Conservation (phyloP, 2,113 vertebrate genomes). For the Heterotilapia buettikoferi region DNA sequence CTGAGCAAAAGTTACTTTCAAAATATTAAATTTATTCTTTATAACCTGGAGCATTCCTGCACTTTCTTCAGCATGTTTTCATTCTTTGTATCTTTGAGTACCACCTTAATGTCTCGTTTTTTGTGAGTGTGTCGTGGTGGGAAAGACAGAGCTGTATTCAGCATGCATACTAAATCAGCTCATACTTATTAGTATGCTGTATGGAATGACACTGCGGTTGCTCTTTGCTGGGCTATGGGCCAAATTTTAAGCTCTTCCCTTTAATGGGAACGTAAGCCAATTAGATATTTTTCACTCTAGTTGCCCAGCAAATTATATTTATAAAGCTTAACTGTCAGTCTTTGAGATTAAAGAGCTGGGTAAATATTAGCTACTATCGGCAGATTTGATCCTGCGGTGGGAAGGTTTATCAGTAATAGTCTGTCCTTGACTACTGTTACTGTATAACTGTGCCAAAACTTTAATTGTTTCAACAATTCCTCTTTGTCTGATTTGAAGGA, state of each 20-base stretch:
- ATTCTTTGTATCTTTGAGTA: neutral
- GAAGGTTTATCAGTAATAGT: neutral
- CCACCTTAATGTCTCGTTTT: neutral
- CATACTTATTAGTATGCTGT: neutral
- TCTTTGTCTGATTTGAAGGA: neutral
- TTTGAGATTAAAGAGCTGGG: neutral
- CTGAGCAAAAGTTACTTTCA: neutral
- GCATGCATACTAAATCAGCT: neutral
- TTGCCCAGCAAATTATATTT: neutral
- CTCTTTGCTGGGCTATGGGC: neutral
- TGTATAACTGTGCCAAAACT: neutral
- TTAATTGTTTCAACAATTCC: neutral
- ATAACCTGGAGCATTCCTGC: neutral
- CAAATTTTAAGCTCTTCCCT: neutral
- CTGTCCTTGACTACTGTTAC: neutral
- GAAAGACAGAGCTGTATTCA: neutral
- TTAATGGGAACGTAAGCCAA: neutral
- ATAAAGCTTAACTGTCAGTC: neutral
- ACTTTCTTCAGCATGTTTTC: neutral
- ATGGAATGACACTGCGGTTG: neutral
- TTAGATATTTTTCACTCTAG: neutral
- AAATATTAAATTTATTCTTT: fast-evolving
- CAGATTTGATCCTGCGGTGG: neutral
- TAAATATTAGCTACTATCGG: constrained; percentile 1
- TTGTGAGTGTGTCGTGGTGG: neutral